phyloP scores from a whole-genome alignment of 2,797 vertebrate genomes.

The Labroides dimidiatus region DNA sequence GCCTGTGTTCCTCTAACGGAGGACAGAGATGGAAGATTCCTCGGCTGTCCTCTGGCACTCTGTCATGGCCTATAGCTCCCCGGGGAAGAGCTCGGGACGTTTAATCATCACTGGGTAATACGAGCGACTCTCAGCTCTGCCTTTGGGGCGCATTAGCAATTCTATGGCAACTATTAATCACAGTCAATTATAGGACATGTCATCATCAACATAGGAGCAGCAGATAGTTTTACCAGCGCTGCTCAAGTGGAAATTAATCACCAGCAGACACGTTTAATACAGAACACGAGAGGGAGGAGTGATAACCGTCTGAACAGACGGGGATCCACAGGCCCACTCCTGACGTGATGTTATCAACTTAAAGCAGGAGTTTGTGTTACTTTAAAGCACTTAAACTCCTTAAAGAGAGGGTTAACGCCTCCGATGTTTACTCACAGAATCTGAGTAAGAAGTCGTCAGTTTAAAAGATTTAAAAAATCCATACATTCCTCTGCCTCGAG shows the following conservation, averaged over 20 bases:
- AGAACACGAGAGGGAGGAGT: conserved; percentile 18
- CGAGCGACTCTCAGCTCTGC: conserved; percentile 54
- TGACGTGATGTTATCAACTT: not conserved
- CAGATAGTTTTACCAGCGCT: conserved; percentile 55
- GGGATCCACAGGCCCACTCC: not conserved
- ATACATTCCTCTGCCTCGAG: too few relatives aligned
- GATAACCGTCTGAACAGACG: conserved; percentile 34
- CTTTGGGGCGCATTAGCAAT: conserved; percentile 71
- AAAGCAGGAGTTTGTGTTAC: too few relatives aligned
- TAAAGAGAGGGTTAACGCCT: too few relatives aligned
- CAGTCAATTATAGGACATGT: conserved; percentile 71
- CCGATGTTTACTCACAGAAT: too few relatives aligned
- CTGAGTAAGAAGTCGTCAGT: too few relatives aligned
- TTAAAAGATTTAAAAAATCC: too few relatives aligned
- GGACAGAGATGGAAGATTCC: conserved; percentile 55
- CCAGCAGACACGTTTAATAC: conserved; percentile 40
- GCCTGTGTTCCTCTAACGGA: conserved; percentile 29
- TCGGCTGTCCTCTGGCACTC: conserved; percentile 50
- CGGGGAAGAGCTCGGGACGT: conserved; percentile 33
- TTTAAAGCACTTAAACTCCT: too few relatives aligned
- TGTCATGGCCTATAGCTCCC: conserved; percentile 52
- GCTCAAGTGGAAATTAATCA: conserved; percentile 58
- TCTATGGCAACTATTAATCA: conserved; percentile 71
- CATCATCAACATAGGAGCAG: conserved; percentile 53
- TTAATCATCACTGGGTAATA: conserved; percentile 73